These are phyloP conservation scores for Paraplagusia blochii DNA, from an alignment of 2,113 vertebrate genomes.

Conservation along the genomic window DNA sequence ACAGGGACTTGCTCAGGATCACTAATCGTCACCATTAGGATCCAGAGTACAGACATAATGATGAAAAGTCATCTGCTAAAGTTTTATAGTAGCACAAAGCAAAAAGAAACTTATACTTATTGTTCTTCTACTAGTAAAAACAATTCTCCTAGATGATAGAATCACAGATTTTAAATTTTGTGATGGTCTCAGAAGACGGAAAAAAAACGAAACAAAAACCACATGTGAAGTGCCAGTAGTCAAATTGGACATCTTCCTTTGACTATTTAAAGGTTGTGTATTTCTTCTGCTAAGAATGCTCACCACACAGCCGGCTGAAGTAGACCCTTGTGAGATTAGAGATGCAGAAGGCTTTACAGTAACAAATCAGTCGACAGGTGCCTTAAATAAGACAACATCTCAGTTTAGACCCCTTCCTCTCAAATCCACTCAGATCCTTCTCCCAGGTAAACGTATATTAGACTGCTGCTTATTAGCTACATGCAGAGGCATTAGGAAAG, in stretches of 20 bases:
- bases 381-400: constrained; percentile 72
- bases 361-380: constrained; percentile 66
- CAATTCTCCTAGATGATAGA: constrained; percentile 1
- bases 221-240: constrained; percentile 49
- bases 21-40: constrained; percentile 37
- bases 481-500: constrained; percentile 67
- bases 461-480: constrained; percentile 71
- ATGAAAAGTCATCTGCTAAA: not conserved
- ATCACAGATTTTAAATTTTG: constrained; percentile 38
- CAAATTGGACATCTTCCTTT: constrained; percentile 59
- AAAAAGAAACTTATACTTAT: no score
- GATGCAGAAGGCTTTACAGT: constrained; percentile 58
- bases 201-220: constrained; percentile 24
- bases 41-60: constrained; percentile 7
- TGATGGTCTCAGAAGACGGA: constrained; percentile 33
- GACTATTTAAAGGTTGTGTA: constrained; percentile 44
- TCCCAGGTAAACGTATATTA: constrained; percentile 68
- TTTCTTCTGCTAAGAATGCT: constrained; percentile 33
- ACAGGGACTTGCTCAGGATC: constrained; percentile 39
- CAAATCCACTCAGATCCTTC: constrained; percentile 71
- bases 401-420: constrained; percentile 56
- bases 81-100: no score
- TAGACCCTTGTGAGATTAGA: constrained; percentile 42
- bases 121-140: not conserved
- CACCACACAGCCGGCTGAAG: constrained; percentile 38